Conservation (phyloP, 2,113 vertebrate species). For the Vulpes vulpes region DNA sequence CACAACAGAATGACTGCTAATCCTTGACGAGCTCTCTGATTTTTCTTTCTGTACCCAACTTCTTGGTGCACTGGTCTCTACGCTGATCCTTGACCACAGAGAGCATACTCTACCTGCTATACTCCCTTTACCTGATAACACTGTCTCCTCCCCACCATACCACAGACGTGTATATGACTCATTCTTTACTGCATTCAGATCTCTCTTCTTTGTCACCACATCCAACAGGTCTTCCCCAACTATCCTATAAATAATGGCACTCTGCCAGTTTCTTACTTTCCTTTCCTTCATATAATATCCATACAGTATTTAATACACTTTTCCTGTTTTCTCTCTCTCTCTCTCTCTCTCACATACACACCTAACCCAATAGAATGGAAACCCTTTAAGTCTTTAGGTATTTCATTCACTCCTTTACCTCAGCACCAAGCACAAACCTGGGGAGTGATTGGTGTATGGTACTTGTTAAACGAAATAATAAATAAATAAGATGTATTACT, state of each 20-base stretch:
- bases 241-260: background rate
- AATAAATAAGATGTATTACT: background rate
- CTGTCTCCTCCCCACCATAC: background rate
- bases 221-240: background rate
- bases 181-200: background rate
- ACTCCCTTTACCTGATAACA: background rate
- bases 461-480: background rate
- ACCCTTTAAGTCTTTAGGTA: background rate
- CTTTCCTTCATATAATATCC: background rate
- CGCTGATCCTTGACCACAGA: accelerated
- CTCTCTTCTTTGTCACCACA: background rate
- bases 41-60: background rate
- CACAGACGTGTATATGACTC: too few species aligned
- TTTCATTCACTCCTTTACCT: background rate
- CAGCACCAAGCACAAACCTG: background rate
- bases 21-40: too few species aligned
- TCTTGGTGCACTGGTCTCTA: background rate
- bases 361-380: background rate
- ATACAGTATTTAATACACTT: background rate
- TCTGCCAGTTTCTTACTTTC: background rate
- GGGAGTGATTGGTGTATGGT: background rate
- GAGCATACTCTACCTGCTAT: background rate
- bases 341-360: too few species aligned
- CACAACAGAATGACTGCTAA: background rate
- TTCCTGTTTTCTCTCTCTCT: background rate